Percentiles rank a stretch among this genome's conserved stretches.
Evolutionary conservation across 2,797 vertebrate genomes (phyloP).

Genomic region (Syngnathus rostellatus): DNA sequence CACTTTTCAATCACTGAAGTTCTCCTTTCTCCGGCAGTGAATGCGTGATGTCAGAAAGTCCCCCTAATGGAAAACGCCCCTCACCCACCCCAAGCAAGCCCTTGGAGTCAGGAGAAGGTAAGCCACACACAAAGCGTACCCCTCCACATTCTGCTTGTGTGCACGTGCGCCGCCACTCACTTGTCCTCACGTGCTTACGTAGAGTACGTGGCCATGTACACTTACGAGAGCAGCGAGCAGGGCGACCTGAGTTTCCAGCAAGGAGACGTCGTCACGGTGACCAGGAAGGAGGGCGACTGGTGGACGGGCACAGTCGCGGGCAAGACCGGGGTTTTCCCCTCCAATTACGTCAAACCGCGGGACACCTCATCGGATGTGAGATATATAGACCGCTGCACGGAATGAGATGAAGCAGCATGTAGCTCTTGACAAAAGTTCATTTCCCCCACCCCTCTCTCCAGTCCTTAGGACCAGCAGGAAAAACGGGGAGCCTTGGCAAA

Average conservation of each 20-base stretch:
- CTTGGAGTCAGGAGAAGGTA: constrained; percentile 83
- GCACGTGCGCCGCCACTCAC: background rate
- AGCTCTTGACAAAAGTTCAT: background rate
- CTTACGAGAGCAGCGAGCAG: constrained; percentile 96
- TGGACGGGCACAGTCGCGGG: constrained; percentile 89
- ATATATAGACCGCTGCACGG: background rate
- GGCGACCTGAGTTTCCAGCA: constrained; percentile 98
- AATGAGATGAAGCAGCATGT: background rate
- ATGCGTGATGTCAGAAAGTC: constrained; percentile 83
- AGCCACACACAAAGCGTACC: background rate
- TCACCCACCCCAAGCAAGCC: constrained; percentile 85
- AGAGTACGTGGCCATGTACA: constrained; percentile 98
- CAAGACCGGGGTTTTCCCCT: constrained; percentile 94
- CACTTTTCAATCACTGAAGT: background rate
- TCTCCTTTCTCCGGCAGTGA: constrained; percentile 54
- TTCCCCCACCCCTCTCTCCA: constrained; percentile 40
- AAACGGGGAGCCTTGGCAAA: constrained; percentile 93
- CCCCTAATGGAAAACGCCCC: constrained; percentile 85
- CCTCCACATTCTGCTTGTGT: background rate
- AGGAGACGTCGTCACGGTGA: constrained; percentile 91
- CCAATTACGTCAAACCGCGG: constrained; percentile 95
- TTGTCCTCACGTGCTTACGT: background rate
- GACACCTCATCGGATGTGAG: constrained; percentile 73
- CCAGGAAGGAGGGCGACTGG: constrained; percentile 98
- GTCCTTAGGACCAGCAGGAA: constrained; percentile 85